phyloP scores from a whole-genome alignment of 2,113 vertebrate species.

The Ifrita kowaldi region DNA sequence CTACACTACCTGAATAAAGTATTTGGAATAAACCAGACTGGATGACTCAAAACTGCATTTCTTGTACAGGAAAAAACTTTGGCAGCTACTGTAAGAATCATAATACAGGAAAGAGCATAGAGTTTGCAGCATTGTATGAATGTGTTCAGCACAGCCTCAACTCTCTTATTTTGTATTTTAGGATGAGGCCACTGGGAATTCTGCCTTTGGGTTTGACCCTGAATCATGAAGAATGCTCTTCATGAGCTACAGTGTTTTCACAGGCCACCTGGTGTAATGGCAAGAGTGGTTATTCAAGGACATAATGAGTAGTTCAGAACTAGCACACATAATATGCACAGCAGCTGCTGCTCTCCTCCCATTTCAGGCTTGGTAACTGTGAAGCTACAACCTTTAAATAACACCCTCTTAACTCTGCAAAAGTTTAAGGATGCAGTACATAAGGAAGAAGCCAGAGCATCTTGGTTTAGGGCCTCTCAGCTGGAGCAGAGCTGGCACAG shows the following conservation, averaged over 20 bases:
- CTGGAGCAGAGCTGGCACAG: not conserved
- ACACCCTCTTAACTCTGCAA: not conserved
- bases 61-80: not conserved
- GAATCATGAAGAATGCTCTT: not conserved
- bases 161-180: not conserved
- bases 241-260: not conserved
- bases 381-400: not conserved
- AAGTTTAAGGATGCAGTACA: not conserved
- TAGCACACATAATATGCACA: not conserved
- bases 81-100: not conserved
- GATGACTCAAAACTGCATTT: not conserved
- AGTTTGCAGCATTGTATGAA: not conserved
- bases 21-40: not conserved
- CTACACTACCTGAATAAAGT: not conserved
- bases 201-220: not conserved
- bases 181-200: not conserved
- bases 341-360: conserved; percentile 6
- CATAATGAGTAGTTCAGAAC: not conserved
- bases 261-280: conserved; percentile 7
- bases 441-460: not conserved
- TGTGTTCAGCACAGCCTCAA: not conserved
- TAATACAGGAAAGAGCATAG: not conserved
- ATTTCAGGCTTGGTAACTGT: not conserved
- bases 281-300: not conserved
- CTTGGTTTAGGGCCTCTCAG: not conserved